These are phyloP conservation scores for Lepidotrigona ventralis DNA, from an alignment of 1,140 invertebrate genomes.

Conservation along the genomic window DNA sequence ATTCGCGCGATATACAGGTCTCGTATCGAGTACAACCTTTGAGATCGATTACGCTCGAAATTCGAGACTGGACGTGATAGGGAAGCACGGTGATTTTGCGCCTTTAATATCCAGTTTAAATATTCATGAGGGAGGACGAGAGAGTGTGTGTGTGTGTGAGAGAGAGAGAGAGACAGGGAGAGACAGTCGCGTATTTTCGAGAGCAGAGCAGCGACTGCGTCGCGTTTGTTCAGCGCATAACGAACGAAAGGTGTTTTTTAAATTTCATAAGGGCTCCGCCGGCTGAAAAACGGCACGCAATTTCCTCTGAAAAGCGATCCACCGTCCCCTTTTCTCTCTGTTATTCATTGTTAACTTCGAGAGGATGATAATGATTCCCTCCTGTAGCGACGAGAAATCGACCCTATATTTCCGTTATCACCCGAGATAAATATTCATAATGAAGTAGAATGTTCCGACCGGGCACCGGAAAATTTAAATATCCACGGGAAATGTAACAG, in stretches of 20 bases:
- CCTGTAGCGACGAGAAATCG: neutral
- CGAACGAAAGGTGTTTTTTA: slow-evolving; percentile 41
- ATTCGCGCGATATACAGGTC: neutral
- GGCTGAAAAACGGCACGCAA: slow-evolving; percentile 13
- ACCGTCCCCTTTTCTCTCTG: neutral
- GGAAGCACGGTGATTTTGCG: slow-evolving; percentile 71
- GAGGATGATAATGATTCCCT: slow-evolving; percentile 5
- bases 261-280: slow-evolving; percentile 25
- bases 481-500: neutral
- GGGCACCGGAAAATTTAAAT: neutral
- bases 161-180: neutral
- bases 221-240: slow-evolving; percentile 26
- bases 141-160: neutral
- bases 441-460: neutral
- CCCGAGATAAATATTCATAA: slow-evolving; percentile 10
- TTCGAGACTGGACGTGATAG: slow-evolving; percentile 52
- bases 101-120: slow-evolving; percentile 79
- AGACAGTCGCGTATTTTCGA: slow-evolving; percentile 38
- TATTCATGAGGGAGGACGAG: slow-evolving; percentile 72
- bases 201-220: slow-evolving; percentile 11
- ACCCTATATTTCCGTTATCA: neutral
- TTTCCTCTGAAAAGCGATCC: neutral
- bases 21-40: slow-evolving; percentile 33
- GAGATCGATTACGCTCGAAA: slow-evolving; percentile 62
- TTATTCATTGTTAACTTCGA: slow-evolving; percentile 8